Percentiles rank a stretch among this genome's conserved stretches.
Evolutionary conservation across 2,113 vertebrate genomes (phyloP).

Genomic region (Stictonetta naevosa): DNA sequence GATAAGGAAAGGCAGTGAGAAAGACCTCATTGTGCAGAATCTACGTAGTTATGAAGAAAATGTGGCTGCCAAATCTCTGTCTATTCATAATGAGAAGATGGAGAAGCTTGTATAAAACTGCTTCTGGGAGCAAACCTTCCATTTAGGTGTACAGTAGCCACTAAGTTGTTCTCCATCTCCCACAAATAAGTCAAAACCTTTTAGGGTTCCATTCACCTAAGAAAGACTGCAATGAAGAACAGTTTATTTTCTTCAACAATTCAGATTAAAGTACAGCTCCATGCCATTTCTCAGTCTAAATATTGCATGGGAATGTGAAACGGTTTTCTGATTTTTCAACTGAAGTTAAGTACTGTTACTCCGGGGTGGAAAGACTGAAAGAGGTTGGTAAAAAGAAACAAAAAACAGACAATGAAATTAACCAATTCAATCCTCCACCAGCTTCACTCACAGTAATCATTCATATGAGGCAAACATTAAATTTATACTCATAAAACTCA

Average conservation of each 20-base stretch:
- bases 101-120: neutral
- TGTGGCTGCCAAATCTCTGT: neutral
- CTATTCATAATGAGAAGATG: neutral
- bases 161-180: neutral
- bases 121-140: neutral
- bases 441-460: neutral
- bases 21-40: neutral
- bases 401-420: neutral
- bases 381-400: neutral
- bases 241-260: neutral
- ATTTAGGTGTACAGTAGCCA: neutral
- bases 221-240: neutral
- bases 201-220: neutral
- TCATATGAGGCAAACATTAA: neutral
- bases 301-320: accelerated
- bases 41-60: neutral
- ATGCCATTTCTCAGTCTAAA: neutral
- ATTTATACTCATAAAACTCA: neutral
- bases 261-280: neutral
- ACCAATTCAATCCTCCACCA: neutral
- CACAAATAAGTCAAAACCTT: neutral
- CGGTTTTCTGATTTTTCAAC: neutral
- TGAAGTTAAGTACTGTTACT: neutral
- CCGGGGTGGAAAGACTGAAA: neutral
- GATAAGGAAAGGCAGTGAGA: neutral